These are phyloP conservation scores for Emydocephalus ijimae DNA, from an alignment of 2,113 vertebrate species.

Conservation along the genomic window DNA sequence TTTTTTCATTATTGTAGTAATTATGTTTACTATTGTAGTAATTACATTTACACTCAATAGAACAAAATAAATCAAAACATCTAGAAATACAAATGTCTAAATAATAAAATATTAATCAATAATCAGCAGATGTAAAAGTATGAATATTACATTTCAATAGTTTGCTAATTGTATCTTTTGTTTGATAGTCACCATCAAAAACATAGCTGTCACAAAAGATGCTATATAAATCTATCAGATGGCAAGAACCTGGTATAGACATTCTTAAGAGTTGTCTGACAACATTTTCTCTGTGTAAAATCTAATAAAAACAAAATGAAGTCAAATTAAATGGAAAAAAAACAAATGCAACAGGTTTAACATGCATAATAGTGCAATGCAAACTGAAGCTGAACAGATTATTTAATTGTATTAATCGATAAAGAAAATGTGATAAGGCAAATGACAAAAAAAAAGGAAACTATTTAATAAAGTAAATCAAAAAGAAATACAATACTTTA, in stretches of 20 bases:
- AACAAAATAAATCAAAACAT: background rate
- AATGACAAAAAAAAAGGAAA: background rate
- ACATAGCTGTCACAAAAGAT: background rate
- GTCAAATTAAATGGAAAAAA: background rate
- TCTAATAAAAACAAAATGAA: background rate
- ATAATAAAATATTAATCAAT: background rate
- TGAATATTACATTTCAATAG: background rate
- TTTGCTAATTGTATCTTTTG: background rate
- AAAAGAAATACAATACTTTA: background rate
- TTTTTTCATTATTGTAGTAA: background rate
- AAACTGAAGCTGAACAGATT: background rate
- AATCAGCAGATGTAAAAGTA: background rate
- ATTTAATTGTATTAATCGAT: background rate
- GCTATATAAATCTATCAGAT: background rate
- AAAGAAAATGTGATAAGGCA: background rate
- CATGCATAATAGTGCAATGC: background rate
- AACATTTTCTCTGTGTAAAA: background rate
- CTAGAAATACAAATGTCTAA: background rate
- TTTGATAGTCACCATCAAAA: background rate
- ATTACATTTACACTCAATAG: background rate
- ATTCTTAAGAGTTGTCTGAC: background rate
- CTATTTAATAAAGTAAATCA: background rate
- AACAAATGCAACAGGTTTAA: background rate
- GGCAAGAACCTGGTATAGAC: background rate
- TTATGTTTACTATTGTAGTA: background rate